phyloP scores from a whole-genome alignment of 2,113 vertebrate genomes.

The Sylvicapra grimmia region DNA sequence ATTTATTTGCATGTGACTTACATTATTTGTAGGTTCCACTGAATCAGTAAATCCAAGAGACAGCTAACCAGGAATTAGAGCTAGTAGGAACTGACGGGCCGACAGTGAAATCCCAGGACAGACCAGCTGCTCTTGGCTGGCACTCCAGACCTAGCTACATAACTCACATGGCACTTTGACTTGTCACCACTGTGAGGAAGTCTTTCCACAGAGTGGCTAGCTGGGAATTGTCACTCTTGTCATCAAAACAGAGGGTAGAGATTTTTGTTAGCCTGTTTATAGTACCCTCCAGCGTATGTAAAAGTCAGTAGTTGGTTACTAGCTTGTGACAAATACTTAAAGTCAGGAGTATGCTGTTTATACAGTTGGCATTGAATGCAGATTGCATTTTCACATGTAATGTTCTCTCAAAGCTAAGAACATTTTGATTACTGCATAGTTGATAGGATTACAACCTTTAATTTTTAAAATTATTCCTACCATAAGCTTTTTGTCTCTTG shows the following conservation, averaged over 20 bases:
- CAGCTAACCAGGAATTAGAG: background rate
- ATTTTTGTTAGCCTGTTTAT: background rate
- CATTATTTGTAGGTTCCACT: background rate
- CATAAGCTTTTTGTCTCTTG: background rate
- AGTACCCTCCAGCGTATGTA: background rate
- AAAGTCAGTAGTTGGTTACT: background rate
- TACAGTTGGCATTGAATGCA: background rate
- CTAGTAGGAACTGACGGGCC: background rate
- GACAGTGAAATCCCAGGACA: background rate
- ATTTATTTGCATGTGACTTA: background rate
- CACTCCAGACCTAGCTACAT: background rate
- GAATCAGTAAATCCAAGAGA: background rate
- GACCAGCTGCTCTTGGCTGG: background rate
- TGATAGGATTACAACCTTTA: background rate
- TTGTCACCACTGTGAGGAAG: background rate
- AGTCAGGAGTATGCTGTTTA: background rate
- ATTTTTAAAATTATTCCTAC: background rate
- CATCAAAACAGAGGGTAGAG: background rate
- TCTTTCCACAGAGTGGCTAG: background rate
- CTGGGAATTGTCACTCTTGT: background rate
- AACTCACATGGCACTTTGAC: too few relatives aligned
- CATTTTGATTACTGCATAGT: background rate
- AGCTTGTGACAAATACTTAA: background rate
- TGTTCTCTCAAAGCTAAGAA: background rate
- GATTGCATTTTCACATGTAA: background rate